Evolutionary conservation across 2,888 invertebrate species (phyloP).

Genomic region (Imbricaverruca yamaguchii): DNA sequence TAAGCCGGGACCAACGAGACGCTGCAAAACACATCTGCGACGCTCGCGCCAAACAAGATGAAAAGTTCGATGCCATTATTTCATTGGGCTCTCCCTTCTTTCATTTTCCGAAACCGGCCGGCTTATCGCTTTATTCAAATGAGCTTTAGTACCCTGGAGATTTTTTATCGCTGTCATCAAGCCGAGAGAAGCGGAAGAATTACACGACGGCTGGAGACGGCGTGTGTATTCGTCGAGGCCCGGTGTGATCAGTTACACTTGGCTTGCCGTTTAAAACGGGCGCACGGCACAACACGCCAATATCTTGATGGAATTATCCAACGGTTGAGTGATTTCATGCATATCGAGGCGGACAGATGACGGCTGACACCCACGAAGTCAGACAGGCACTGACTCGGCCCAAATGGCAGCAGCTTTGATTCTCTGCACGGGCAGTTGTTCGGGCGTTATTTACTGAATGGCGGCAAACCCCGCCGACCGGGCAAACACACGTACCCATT

Average conservation of each 20-base stretch:
- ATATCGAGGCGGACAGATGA: no score
- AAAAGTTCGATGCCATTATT: slow-evolving; percentile 19
- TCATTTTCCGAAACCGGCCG: slow-evolving; percentile 12
- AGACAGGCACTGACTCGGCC: no score
- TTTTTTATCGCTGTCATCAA: slow-evolving; percentile 21
- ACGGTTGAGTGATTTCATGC: neutral
- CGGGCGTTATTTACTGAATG: neutral
- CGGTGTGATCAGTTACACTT: neutral
- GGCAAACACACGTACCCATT: neutral
- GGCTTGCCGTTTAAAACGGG: neutral
- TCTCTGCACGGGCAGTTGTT: no score
- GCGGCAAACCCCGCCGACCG: neutral
- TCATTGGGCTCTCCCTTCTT: slow-evolving; percentile 17
- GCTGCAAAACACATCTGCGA: neutral
- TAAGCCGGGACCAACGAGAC: neutral
- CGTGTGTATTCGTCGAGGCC: neutral
- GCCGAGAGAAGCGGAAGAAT: neutral
- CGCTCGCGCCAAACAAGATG: slow-evolving; percentile 12
- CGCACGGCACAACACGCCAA: neutral
- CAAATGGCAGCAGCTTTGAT: no score
- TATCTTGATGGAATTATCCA: neutral
- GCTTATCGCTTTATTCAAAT: slow-evolving; percentile 22
- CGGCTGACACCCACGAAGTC: no score
- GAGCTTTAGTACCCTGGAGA: slow-evolving; percentile 21
- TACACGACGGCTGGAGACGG: neutral